Evolutionary conservation across 2,797 vertebrate species (phyloP).

Genomic region (Coregonus suidteri): DNA sequence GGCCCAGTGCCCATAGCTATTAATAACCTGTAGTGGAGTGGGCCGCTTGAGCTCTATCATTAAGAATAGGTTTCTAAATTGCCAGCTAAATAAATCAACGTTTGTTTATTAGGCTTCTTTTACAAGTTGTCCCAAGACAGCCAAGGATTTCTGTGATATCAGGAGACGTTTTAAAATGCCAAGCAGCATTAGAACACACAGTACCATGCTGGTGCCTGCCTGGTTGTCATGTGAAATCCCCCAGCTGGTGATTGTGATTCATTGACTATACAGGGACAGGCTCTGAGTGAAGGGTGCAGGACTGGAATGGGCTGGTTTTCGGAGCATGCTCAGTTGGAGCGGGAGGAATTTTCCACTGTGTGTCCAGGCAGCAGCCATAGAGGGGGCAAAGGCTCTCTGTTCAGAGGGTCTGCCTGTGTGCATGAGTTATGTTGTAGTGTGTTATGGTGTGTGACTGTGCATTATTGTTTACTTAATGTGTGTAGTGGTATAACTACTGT

Average conservation of each 20-base stretch:
- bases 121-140: not conserved
- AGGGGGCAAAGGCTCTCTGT: slow-evolving; percentile 1
- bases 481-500: not conserved
- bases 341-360: slow-evolving; percentile 55
- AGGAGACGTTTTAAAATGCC: slow-evolving; percentile 8
- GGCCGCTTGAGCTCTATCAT: not conserved
- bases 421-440: not conserved
- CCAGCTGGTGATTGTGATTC: slow-evolving; percentile 22
- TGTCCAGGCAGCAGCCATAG: slow-evolving; percentile 1
- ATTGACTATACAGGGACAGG: slow-evolving; percentile 3
- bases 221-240: slow-evolving; percentile 22
- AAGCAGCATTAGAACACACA: slow-evolving; percentile 1
- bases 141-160: not conserved
- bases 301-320: slow-evolving; percentile 39
- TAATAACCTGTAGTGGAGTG: slow-evolving; percentile 3
- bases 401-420: not conserved
- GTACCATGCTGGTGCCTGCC: slow-evolving; percentile 7
- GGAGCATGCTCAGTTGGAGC: slow-evolving; percentile 45
- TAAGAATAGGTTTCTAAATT: no score
- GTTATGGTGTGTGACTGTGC: not conserved
- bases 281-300: slow-evolving; percentile 13
- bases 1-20: not conserved
- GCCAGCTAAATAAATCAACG: not conserved
- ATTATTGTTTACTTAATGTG: not conserved
- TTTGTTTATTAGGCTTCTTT: not conserved